Base-by-base conservation (phyloP, 2,888 invertebrate species). In the Muschampia plurimacula region DNA sequence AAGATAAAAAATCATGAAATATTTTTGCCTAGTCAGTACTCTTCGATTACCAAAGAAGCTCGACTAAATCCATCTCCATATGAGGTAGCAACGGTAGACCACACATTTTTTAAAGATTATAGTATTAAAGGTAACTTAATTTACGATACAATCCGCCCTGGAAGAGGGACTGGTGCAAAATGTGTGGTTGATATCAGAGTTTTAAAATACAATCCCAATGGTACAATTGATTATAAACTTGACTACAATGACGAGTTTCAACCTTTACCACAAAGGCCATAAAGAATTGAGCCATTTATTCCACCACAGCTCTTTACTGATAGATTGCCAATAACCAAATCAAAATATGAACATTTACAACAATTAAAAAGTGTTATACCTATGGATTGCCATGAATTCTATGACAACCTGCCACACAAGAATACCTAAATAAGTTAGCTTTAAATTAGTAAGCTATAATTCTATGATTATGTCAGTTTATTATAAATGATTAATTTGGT, bases 1-100 rank as follows among this genome's bases (percentile, higher is more conserved):
- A 80, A 77, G 32, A 52, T 73, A 70, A 76, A 74, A 76, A 9
- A 71, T 13, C 12, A 13, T 12, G 65, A 71, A 22, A 66, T 71
- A 59, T 57, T 66, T 66, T n/a, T 66, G 32, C 65, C 60, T 12
- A n/a, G 10, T 32, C 59, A 71, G 36, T 57, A 73, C 44, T 5
- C 68, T 13, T 57, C 71, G 2, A 10, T 76, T 13, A 69, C 73
- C 12, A 73, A 73, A 73, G 71, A 74, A 69, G 74, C 73, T 12
- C 71, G 72, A 52, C 10, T 36, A 13, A 73, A 67, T 41, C 68
- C 71, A 49, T 65, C 46, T 73, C 71, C 69, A 64, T 67, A 59
- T 28, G 49, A 2, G 66, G 39, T 15, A 2, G 2, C 52, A 28
- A 7, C 8, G 5, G 2, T 22, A 12, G 15, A 7, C 2, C 15